Conservation (phyloP, 2,888 invertebrate species). For the Netelia melanura region DNA sequence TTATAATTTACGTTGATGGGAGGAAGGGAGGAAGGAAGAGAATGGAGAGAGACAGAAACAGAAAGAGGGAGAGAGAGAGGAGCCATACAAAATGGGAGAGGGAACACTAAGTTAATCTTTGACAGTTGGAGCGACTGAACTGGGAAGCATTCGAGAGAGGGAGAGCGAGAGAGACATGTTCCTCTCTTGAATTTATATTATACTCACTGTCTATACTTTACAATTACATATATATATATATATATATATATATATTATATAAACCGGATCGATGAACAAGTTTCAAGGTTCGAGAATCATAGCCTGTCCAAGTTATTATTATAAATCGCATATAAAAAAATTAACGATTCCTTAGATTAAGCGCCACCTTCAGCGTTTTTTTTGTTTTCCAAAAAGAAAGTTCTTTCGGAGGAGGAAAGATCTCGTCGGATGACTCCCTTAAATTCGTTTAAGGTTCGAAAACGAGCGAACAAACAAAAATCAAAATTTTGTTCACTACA, state of each 20-base stretch:
- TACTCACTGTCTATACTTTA: constrained; percentile 4
- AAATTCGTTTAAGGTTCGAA: too few species aligned
- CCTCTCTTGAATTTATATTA: constrained; percentile 10
- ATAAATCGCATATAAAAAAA: background rate
- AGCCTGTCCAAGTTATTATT: background rate
- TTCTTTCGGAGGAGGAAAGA: too few species aligned
- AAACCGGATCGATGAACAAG: background rate
- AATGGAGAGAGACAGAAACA: constrained; percentile 7
- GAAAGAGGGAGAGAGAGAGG: constrained; percentile 33
- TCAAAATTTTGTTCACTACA: background rate
- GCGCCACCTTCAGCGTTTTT: background rate
- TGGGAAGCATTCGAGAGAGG: background rate
- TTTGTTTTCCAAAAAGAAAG: background rate
- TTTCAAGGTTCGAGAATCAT: background rate
- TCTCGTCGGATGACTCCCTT: too few species aligned
- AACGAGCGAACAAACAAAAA: background rate
- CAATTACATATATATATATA: constrained; percentile 20
- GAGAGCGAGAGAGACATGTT: constrained; percentile 4
- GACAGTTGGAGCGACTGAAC: constrained; percentile 76
- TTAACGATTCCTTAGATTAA: background rate
- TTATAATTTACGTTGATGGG: constrained; percentile 77
- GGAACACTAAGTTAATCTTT: constrained; percentile 80
- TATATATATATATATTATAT: background rate
- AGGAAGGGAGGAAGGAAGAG: constrained; percentile 20
- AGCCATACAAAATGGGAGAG: constrained; percentile 11